phyloP scores from a whole-genome alignment of 2,888 invertebrate genomes.

The Aporophyla lueneburgensis region DNA sequence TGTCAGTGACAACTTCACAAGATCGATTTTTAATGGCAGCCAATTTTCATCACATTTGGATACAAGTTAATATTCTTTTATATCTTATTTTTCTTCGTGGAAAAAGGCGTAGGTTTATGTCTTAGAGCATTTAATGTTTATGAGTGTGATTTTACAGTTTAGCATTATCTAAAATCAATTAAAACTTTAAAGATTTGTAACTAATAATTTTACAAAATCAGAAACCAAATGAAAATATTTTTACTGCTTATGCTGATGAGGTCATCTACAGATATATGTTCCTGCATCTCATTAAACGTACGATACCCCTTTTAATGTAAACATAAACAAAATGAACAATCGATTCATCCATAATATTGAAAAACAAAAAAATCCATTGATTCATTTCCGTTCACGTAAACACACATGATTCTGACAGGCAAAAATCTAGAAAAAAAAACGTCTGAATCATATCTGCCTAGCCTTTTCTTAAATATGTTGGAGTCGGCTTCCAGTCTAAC shows the following conservation, averaged over 20 bases:
- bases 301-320: not conserved
- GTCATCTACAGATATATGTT: too few relatives aligned
- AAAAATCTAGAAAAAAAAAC: not conserved
- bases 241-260: not conserved
- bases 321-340: not conserved
- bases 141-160: too few relatives aligned
- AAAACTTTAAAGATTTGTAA: too few relatives aligned
- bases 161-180: too few relatives aligned
- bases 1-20: conserved; percentile 30
- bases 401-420: not conserved
- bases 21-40: not conserved
- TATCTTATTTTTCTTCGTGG: too few relatives aligned
- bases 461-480: too few relatives aligned
- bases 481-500: too few relatives aligned
- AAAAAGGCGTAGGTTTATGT: too few relatives aligned
- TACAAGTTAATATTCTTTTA: too few relatives aligned
- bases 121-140: too few relatives aligned
- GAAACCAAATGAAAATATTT: not conserved
- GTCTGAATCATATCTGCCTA: too few relatives aligned
- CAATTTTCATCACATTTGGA: not conserved
- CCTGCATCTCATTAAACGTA: not conserved
- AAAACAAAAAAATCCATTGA: not conserved
- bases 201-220: not conserved
- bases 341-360: not conserved
- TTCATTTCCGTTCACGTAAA: not conserved